These are phyloP conservation scores for Acleris cristana DNA, from an alignment of 2,888 invertebrate genomes.

Conservation along the genomic window DNA sequence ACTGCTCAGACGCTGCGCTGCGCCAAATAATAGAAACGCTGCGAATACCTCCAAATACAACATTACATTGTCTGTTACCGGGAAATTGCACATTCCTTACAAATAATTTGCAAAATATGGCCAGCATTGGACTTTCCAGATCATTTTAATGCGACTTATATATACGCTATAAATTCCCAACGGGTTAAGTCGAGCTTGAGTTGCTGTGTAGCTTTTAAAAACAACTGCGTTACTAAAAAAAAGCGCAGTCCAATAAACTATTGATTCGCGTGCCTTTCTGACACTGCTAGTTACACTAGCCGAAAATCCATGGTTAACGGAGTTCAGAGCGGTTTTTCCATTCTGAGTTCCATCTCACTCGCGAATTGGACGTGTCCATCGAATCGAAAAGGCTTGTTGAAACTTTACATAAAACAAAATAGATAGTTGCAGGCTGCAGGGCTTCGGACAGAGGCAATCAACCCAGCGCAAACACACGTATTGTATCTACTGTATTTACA, in stretches of 20 bases:
- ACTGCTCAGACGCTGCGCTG: slow-evolving; percentile 23
- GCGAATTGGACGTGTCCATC: slow-evolving; percentile 73
- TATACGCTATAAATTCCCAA: neutral
- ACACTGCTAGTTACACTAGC: slow-evolving; percentile 6
- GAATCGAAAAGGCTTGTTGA: slow-evolving; percentile 78
- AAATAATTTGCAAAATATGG: slow-evolving; percentile 6
- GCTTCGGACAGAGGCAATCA: slow-evolving; percentile 70
- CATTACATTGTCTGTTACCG: slow-evolving; percentile 25
- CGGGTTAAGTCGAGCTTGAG: neutral
- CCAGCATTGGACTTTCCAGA: neutral
- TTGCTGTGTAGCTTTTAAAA: no score
- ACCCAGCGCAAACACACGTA: slow-evolving; percentile 62
- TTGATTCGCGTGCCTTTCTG: neutral
- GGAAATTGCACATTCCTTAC: slow-evolving; percentile 22
- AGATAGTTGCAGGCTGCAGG: slow-evolving; percentile 52
- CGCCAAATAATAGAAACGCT: slow-evolving; percentile 31
- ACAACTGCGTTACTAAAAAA: no score
- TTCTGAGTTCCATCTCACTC: slow-evolving; percentile 67
- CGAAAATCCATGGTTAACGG: slow-evolving; percentile 42
- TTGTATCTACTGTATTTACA: slow-evolving; percentile 61
- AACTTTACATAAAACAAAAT: slow-evolving; percentile 77
- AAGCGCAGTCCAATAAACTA: neutral
- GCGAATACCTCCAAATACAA: slow-evolving; percentile 27
- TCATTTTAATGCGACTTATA: neutral
- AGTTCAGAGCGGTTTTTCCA: slow-evolving; percentile 68